Evolutionary conservation across 2,888 invertebrate species (phyloP), one percentile per base, ranked within the genome.

Genomic region (Phrixothrix hirtus): DNA sequence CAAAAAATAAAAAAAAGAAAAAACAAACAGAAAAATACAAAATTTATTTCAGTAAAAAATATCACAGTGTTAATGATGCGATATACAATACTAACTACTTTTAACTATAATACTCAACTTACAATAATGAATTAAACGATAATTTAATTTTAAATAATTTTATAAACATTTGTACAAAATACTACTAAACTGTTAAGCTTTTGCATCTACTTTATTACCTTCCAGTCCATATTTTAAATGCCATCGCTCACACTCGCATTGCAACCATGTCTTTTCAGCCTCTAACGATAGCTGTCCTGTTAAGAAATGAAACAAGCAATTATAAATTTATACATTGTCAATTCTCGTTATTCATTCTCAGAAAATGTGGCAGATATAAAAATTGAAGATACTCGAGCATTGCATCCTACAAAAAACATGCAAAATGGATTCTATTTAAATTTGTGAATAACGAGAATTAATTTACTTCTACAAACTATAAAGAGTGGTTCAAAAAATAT

Each of bases 221-320:
- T 88, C 88, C 74, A 89, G 79, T 79, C 87, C 86, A 77, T 86
- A 88, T 77, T 86, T 86, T 70, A 87, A 83, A 64, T 90, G 90
- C 92, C 91, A 92, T 67, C 89, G 86, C 75, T 92, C 91, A 75
- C 89, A 90, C 79, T 92, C 92, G 73, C 88, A 91, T 76, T 91
- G 91, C 66, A 92, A 79, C 92, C 92, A 92, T 61, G 90, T 89
- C 77, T 90, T 89, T 76, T 92, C 92, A 55, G 90, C 90, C 77
- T 92, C 92, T 73, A 92, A 79, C 52, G 92, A 90, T 70, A 90
- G 81, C 81, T 92, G 89, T 72, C 89, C 91, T 92, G 55, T 17
- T 56, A 57, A 58, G 34, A 12, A 34, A 10, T 12, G 5, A n/a
- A n/a, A n/a, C n/a, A n/a, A n/a, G n/a, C n/a, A n/a, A n/a, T n/a